Conservation (phyloP, 2,888 invertebrate genomes). For the Dione vanillae region DNA sequence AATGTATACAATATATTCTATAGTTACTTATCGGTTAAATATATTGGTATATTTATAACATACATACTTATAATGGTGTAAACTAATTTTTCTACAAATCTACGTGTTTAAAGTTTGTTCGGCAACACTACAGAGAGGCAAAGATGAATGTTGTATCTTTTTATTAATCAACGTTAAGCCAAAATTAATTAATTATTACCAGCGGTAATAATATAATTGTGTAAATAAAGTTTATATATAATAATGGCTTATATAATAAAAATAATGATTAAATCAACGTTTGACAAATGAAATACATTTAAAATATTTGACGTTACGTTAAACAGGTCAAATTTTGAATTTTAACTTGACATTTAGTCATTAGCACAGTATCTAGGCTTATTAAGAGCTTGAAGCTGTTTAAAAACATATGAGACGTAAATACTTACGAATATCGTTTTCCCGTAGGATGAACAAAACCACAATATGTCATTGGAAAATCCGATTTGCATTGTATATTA, state of each 20-base stretch:
- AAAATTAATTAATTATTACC: not conserved
- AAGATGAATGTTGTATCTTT: too few relatives aligned
- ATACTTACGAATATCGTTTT: constrained; percentile 74
- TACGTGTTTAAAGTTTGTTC: too few relatives aligned
- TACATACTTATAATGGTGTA: too few relatives aligned
- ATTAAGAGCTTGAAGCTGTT: too few relatives aligned
- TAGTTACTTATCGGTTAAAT: too few relatives aligned
- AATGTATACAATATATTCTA: too few relatives aligned
- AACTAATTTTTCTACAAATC: too few relatives aligned
- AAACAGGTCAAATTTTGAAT: not conserved
- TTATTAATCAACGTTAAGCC: not conserved
- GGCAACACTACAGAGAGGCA: too few relatives aligned
- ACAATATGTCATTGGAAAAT: constrained; percentile 73
- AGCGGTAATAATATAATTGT: not conserved
- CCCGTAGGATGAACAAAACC: constrained; percentile 75
- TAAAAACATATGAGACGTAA: not conserved
- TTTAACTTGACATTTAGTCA: not conserved
- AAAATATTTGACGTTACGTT: not conserved
- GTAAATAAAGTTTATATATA: not conserved
- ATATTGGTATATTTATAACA: too few relatives aligned
- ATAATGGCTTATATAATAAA: not conserved
- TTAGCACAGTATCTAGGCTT: too few relatives aligned
- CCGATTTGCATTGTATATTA: constrained; percentile 66
- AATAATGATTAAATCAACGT: too few relatives aligned
- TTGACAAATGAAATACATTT: not conserved